A percentile compares a stretch with the other conserved stretches of the same genome.
phyloP scores from a whole-genome alignment of 2,113 vertebrate genomes.

The Grammomys surdaster region DNA sequence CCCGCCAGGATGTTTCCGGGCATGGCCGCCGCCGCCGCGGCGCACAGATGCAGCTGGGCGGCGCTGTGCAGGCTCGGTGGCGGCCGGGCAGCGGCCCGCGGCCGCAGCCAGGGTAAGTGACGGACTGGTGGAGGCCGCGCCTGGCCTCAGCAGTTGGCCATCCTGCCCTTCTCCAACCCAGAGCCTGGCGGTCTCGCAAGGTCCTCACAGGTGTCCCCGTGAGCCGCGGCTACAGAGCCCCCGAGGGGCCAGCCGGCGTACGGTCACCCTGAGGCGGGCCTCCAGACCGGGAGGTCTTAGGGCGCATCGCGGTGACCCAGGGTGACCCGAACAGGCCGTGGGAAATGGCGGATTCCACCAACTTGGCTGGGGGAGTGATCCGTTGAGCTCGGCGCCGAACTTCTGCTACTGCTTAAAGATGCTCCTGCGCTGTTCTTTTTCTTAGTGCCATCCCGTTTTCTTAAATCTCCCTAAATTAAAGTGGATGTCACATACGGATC shows the following conservation, averaged over 20 bases:
- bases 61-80: slow-evolving; percentile 83
- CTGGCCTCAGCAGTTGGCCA: not conserved
- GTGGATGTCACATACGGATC: not conserved
- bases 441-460: not conserved
- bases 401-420: not conserved
- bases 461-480: not conserved
- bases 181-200: not conserved
- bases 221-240: not conserved
- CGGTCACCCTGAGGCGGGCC: not conserved
- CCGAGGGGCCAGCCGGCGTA: no score
- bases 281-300: no score
- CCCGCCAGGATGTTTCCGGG: slow-evolving; percentile 84
- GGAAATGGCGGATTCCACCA: not conserved
- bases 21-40: slow-evolving; percentile 83
- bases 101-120: slow-evolving; percentile 85
- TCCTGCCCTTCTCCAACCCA: not conserved
- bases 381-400: not conserved
- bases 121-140: not conserved
- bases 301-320: not conserved
- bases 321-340: not conserved
- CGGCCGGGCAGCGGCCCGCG: slow-evolving; percentile 72
- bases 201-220: not conserved
- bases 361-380: not conserved
- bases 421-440: not conserved
- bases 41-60: slow-evolving; percentile 85